Evolutionary conservation across 2,888 invertebrate species (phyloP), one percentile per base, ranked within the genome.

Genomic region (Drosophila mimica): DNA sequence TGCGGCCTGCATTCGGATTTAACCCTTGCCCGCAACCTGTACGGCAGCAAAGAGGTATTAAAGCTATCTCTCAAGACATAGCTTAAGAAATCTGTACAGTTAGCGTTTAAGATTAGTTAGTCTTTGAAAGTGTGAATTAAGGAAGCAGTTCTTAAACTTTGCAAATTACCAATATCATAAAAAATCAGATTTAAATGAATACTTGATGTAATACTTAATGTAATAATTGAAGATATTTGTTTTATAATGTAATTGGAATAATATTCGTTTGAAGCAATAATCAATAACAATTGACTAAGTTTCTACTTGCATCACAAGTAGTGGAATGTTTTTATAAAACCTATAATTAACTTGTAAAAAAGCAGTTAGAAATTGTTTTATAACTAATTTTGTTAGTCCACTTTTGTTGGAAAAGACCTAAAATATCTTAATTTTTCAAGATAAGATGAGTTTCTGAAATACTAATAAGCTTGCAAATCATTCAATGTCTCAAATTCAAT

Each of bases 1-100:
- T 98, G 98, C 93, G 97, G 97, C 51, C 94, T 97, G 80, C 97
- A 97, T 94, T 97, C 97, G 56, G 97, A 97, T 94, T 94, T 97
- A 91, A 97, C 97, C 71, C 94, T 97, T 77, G 97, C 97, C 81
- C 94, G 97, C 82, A 96, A 97, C 36, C 94, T 97, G 73, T 97
- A 97, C 94, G 95, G 95, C 20, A 95, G 95, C 92, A 95, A 96
- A 92, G 95, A 95, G 93, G 95, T 95, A 87, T 38, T 36, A 28
- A 38, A 74, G 49, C n/a, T 20, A 34, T 28, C 15, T 52, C 25
- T 36, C 25, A 31, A 36, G 15, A 0, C 4, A 48, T 33, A 20
- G 0, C n/a, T 15, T 30, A 58, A 49, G 34, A 28, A 11, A 1
- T 20, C 8, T 20, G 9, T 6, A 43, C 25, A n/a, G 54, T 49